These are phyloP conservation scores for Eptatretus atami DNA, from an alignment of 2,797 vertebrate species.

Conservation along the genomic window DNA sequence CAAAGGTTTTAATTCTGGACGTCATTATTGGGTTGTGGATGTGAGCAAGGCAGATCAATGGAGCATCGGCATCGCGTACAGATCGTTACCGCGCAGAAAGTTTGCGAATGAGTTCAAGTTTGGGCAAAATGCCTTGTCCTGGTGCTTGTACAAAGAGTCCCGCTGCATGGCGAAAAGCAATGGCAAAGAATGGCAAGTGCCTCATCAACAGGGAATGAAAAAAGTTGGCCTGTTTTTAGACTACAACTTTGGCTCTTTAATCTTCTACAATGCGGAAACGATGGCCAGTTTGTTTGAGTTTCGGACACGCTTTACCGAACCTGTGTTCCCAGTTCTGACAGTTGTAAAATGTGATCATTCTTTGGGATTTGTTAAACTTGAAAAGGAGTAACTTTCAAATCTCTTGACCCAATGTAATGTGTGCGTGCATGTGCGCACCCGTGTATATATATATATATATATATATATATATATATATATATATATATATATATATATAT, in stretches of 20 bases:
- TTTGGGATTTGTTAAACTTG: background rate
- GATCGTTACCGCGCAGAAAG: background rate
- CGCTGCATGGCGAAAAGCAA: background rate
- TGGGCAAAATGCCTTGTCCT: background rate
- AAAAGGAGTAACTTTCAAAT: background rate
- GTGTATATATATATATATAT: too few species aligned
- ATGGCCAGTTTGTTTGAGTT: background rate
- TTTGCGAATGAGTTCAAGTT: background rate
- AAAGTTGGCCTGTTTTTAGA: background rate
- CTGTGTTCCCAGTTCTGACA: constrained; percentile 3
- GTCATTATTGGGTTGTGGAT: too few species aligned
- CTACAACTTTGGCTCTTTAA: background rate
- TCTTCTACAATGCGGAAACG: background rate
- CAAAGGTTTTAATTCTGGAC: too few species aligned
- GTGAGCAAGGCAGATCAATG: background rate
- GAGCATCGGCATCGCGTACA: background rate
- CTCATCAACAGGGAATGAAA: background rate
- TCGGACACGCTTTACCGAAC: constrained; percentile 6
- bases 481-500: too few species aligned
- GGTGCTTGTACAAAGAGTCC: constrained; percentile 1
- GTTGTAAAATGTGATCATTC: background rate
- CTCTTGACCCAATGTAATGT: too few species aligned
- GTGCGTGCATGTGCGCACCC: too few species aligned
- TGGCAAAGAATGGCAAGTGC: background rate
- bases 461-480: too few species aligned